These are phyloP conservation scores for Cyprinodon brontotheroides DNA, from an alignment of 2,113 vertebrate genomes.

Conservation along the genomic window DNA sequence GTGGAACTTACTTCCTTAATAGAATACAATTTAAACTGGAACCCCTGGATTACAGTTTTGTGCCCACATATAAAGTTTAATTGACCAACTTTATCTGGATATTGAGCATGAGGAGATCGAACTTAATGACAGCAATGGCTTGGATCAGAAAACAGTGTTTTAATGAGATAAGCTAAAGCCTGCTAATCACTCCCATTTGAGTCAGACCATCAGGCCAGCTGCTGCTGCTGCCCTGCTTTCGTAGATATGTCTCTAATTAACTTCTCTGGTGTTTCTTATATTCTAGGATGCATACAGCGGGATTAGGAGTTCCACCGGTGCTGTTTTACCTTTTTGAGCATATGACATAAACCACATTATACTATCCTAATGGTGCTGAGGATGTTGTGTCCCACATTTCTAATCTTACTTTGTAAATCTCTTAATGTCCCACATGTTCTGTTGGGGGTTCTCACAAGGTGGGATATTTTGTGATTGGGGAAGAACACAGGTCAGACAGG, in stretches of 20 bases:
- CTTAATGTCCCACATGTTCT: slow-evolving; percentile 41
- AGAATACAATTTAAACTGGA: background rate
- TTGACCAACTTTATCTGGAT: background rate
- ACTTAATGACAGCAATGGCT: background rate
- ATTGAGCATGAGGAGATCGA: background rate
- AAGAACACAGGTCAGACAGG: slow-evolving; percentile 20
- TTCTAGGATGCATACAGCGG: slow-evolving; percentile 32
- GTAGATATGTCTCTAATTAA: slow-evolving; percentile 54
- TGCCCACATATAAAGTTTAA: background rate
- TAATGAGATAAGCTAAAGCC: slow-evolving; percentile 31
- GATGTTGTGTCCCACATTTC: slow-evolving; percentile 45
- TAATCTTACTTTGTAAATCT: slow-evolving; percentile 60
- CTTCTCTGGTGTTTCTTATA: slow-evolving; percentile 41
- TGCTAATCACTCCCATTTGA: slow-evolving; percentile 53
- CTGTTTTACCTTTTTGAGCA: slow-evolving; percentile 19
- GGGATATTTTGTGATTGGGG: background rate
- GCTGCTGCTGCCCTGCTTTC: slow-evolving; percentile 49
- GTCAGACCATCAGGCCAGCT: slow-evolving; percentile 58
- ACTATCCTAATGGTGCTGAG: slow-evolving; percentile 64
- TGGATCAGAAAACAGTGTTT: slow-evolving; percentile 28
- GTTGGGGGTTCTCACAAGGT: slow-evolving; percentile 34
- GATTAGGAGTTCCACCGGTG: slow-evolving; percentile 28
- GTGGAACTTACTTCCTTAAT: background rate
- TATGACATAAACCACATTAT: slow-evolving; percentile 38
- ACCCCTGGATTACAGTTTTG: background rate